Base-by-base conservation (phyloP, 2,888 invertebrate species). In the Caenorhabditis doughertyi region DNA sequence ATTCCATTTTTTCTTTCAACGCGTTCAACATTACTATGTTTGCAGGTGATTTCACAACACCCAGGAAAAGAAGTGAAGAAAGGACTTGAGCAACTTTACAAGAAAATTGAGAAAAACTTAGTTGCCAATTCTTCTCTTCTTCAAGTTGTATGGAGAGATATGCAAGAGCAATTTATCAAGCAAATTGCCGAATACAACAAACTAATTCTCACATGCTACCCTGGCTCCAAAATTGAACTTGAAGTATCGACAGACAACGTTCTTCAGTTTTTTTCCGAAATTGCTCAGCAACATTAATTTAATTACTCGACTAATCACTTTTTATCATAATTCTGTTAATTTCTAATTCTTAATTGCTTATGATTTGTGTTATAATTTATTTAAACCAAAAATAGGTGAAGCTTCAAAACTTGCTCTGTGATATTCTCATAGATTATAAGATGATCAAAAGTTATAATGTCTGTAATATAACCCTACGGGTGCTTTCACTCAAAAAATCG, bases 81-180 rank as follows among this genome's bases (percentile, higher is more conserved):
- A 65, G 91, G 91, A 3, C 80, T 91, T 13, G 91, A 91, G 18
- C 89, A 86, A 73, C 64, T 91, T 62, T 91, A 91, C 79, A 88
- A 85, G 64, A 91, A 91, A 93, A 97, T 98, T 73, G 98, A 98
- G 92, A 98, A 98, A 93, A 98, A 99, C 93, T 94, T 98, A 56
- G 96, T 96, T 91, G 86, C 85, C 39, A 86, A 88, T 23, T 91
- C 90, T 9, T 87, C 88, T 4, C 87, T 90, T 80, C 80, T 91
- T 90, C 93, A 96, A 95, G 98, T 99, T 65, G 98, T 99, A 77
- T 99, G 99, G 99, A 95, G 97, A 92, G 96, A 97, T 89, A 98
- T 99, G 98, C 98, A 98, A 94, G 97, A 98, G 92, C 98, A 98
- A 94, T 98, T 99, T 93, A 96, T 99, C 89, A 95, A 95, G 89